Conservation (phyloP, 2,113 vertebrate genomes). For the Larimichthys polyactis region DNA sequence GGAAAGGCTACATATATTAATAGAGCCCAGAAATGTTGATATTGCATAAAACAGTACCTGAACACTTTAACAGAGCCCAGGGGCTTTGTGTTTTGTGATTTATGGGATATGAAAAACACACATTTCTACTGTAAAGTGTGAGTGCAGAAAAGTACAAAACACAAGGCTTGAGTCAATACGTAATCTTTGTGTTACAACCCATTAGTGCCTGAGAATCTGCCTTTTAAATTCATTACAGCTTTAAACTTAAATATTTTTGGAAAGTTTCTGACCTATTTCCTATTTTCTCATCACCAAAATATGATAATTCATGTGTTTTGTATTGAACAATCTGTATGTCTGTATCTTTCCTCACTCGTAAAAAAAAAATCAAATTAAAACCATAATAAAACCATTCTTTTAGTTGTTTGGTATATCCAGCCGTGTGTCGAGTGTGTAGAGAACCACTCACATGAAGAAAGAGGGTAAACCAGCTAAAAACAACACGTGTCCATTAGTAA, state of each 20-base stretch:
- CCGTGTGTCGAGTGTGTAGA: background rate
- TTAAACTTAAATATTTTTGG: background rate
- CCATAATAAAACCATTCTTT: background rate
- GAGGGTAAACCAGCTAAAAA: background rate
- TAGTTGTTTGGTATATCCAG: background rate
- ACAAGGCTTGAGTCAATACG: background rate
- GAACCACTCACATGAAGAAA: background rate
- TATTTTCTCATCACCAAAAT: background rate
- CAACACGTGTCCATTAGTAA: background rate
- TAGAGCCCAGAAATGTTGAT: constrained; percentile 30
- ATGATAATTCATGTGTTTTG: background rate
- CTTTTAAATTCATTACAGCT: background rate
- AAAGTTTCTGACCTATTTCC: background rate
- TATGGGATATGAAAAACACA: background rate
- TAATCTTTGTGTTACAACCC: background rate
- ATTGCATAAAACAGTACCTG: background rate
- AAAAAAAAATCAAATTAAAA: background rate
- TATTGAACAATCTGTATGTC: background rate
- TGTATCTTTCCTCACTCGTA: background rate
- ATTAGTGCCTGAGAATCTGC: background rate
- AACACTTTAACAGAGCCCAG: constrained; percentile 7
- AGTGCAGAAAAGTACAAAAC: background rate
- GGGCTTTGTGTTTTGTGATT: constrained; percentile 14
- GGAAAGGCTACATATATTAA: background rate
- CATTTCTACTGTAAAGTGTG: background rate